Evolutionary conservation across 64 coral and sea anemone species (phyloP), one percentile per base, ranked within the genome.

Genomic region (Pachyseris speciosa): DNA sequence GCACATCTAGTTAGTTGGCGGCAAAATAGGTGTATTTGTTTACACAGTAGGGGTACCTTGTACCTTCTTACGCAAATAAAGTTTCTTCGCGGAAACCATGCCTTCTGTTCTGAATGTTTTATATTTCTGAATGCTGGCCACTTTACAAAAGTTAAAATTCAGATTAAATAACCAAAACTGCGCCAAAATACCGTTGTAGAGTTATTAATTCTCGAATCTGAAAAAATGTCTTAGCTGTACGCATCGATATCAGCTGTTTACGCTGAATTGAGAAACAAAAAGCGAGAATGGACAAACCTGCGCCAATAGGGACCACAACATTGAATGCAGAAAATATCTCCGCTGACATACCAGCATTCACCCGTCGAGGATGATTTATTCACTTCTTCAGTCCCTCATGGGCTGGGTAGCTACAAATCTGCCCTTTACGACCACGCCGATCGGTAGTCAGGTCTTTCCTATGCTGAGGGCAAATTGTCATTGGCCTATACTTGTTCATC

Each of bases 401-500:
- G 39, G 53, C 24, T 25, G 79, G 79, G 34, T 86, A 86, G 60
- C 51, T 12, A 38, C 83, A 86, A 43, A 45, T 53, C 20, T 53
- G 61, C 15, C 83, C 67, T 65, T 86, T 86, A 6, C 3, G 65
- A 24, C 64, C 83, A 22, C 19, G 9, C 83, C 83, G 69, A 65
- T 86, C 63, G n/a, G 43, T 45, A 31, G 64, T 86, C 64, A 86
- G 63, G 40, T 41, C 40, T 65, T 86, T 86, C 29, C 65, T 28
- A 41, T 86, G 83, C 63, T 86, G 64, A 43, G 83, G 83, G 63
- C 64, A 86, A 51, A 86, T 43, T 31, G 64, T 86, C 41, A 86
- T n/a, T 67, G 55, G 55, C 20, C 55, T 59, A 17, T 59, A 59
- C 0, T 47, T 47, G 1, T 20, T 59, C 55, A 6, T 59, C 55